Conservation (phyloP, 2,113 vertebrate species). For the Lepus europaeus region DNA sequence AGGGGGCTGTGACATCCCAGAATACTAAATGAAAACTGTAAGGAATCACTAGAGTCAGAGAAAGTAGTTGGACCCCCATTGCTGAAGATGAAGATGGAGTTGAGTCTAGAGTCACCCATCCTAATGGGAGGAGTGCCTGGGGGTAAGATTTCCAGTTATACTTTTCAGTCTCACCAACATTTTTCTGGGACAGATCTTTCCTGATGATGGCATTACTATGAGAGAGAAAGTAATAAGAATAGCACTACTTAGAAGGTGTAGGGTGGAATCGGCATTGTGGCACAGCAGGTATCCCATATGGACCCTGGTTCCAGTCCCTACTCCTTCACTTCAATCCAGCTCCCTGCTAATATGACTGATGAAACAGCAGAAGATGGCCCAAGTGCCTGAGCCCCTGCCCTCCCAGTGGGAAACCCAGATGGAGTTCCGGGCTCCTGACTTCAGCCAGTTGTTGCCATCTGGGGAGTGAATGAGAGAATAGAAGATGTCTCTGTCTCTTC, state of each 20-base stretch:
- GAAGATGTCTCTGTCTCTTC: too few relatives aligned
- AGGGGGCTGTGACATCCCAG: neutral
- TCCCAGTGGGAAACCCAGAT: too few relatives aligned
- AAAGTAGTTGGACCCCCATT: neutral
- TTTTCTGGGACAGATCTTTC: neutral
- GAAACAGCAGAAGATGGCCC: too few relatives aligned
- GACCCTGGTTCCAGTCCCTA: too few relatives aligned
- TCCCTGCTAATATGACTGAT: too few relatives aligned
- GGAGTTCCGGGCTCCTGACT: too few relatives aligned
- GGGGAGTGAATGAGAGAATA: too few relatives aligned
- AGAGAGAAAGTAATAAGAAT: neutral
- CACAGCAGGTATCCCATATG: too few relatives aligned
- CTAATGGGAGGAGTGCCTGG: neutral
- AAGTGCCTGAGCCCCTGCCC: too few relatives aligned
- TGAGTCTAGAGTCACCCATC: neutral
- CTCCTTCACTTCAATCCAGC: too few relatives aligned
- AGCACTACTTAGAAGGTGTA: neutral
- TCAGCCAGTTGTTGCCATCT: too few relatives aligned
- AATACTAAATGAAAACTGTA: conserved; percentile 10
- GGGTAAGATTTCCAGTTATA: neutral
- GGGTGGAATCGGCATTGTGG: neutral
- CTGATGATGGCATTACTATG: neutral
- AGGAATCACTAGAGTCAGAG: neutral
- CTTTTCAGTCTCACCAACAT: neutral
- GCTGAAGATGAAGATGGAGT: neutral